Base-by-base conservation (phyloP, 2,113 vertebrate genomes). In the Nesoenas mayeri region DNA sequence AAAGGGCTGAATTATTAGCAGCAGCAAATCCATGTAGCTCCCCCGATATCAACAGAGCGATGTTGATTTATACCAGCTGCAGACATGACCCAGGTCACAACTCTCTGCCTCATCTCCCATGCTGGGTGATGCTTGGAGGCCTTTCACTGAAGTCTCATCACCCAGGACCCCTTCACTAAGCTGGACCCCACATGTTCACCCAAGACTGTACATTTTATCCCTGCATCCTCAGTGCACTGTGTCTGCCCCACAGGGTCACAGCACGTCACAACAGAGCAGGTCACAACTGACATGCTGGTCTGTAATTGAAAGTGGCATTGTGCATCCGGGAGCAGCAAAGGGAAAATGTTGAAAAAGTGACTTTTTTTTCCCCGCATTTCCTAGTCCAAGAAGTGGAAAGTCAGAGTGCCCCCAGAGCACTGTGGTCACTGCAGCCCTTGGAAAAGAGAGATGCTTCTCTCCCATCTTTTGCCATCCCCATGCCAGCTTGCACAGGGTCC, bases 41-140 rank as follows among this genome's bases (percentile, higher is more conserved):
- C n/a, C 29, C 25, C 12, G 44, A 54, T 79, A 85, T 38, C 73
- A 89, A 34, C n/a, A 61, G 83, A 92, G 40, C 7, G 2, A 81
- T 50, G 66, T 38, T 95, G 92, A 88, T 89, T 88, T 87, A 78
- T 44, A 91, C 90, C 93, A 92, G 88, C 88, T 93, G 96, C 53
- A 84, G 77, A 87, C 1, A 8, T 81, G 91, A 84, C 93, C 72
- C 7, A 53, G 69, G 73, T 95, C 86, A 91, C 79, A 89, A 3
- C 42, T 84, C 47, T 40, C 60, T 64, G 79, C 79, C 84, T 47
- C 32, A 12, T 83, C 69, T 78, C 77, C 57, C 0, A 0, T 0
- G 2, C 72, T 79, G 82, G 44, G 74, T 77, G 85, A 65, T 72
- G 94, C 92, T 87, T 47, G 74, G 65, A 89, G 92, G 78, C 56